Evolutionary conservation across 2,888 invertebrate genomes (phyloP), one percentile per base, ranked within the genome.

Genomic region (Sericinus montela): DNA sequence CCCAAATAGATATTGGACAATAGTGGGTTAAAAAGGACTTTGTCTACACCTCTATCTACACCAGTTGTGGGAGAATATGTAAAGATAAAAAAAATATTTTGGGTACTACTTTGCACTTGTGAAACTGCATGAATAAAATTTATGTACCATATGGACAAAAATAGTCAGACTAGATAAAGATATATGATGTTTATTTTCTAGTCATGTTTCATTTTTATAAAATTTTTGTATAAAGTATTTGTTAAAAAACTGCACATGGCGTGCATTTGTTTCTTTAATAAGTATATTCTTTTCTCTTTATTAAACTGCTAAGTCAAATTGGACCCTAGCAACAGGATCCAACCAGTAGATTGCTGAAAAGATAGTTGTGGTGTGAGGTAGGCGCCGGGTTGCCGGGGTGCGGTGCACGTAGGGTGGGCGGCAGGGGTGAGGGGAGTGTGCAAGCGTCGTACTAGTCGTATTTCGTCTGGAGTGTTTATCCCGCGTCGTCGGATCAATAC

Each of bases 381-480:
- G 65, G 59, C 62, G 62, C 59, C 61, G 53, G 54, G 61, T 40
- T 38, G 62, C 37, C 56, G 55, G n/a, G 52, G 54, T 35, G 52
- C 56, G 73, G 77, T 63, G 78, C 72, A 75, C 73, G 72, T 72
- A 72, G 75, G 62, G 69, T 63, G 71, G 44, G 77, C 69, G 60
- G 59, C 45, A 62, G 67, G 78, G 76, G 76, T 62, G 75, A 69
- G 77, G 82, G 81, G 83, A 75, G 81, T 79, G 81, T 81, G 83
- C 83, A 80, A 79, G 77, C 78, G 80, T 80, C 81, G 84, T 80
- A 80, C 80, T 81, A 74, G 86, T 80, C 81, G 86, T 87, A 87
- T 86, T 86, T 83, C 84, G 89, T 88, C 86, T 88, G 86, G 88
- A 86, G 83, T 83, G 85, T 84, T 85, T 82, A 85, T 87, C 85